These are phyloP conservation scores for Hirtodrosophila trivittata DNA, from an alignment of 2,888 invertebrate genomes.

Conservation along the genomic window DNA sequence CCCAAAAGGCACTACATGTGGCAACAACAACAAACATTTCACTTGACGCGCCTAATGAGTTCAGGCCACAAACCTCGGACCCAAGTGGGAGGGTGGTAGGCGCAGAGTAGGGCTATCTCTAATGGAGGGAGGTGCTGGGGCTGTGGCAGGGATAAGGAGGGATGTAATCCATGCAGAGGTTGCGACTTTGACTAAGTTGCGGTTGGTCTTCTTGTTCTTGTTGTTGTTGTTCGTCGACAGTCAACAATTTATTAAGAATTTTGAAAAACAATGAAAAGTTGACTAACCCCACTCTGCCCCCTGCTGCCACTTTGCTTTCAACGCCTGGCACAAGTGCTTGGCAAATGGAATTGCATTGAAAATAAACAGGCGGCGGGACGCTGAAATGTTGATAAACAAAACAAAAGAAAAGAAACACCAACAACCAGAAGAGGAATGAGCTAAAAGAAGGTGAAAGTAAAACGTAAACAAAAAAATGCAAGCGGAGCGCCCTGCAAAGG, in stretches of 20 bases:
- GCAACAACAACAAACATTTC: conserved; percentile 64
- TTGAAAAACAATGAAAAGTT: conserved; percentile 9
- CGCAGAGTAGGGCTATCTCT: conserved; percentile 10
- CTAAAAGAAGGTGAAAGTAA: conserved; percentile 51
- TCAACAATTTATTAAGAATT: conserved; percentile 66
- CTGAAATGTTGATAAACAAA: conserved; percentile 72
- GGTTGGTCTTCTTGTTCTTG: conserved; percentile 31
- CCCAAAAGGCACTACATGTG: conserved; percentile 52
- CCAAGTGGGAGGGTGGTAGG: neutral
- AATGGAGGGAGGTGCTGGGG: neutral
- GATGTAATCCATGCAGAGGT: conserved; percentile 17
- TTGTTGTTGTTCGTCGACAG: conserved; percentile 36
- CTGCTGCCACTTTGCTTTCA: conserved; percentile 35
- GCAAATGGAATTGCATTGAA: conserved; percentile 64
- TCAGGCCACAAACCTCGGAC: conserved; percentile 30
- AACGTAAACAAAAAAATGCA: conserved; percentile 45
- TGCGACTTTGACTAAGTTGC: conserved; percentile 61
- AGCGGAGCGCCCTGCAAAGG: conserved; percentile 34
- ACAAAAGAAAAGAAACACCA: conserved; percentile 25
- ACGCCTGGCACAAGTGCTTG: conserved; percentile 44
- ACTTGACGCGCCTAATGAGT: conserved; percentile 78
- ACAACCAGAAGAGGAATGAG: conserved; percentile 1
- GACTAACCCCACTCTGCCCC: neutral
- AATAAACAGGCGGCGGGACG: conserved; percentile 59
- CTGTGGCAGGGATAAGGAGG: conserved; percentile 4